Evolutionary conservation across 2,888 invertebrate species (phyloP), one percentile per base, ranked within the genome.

Genomic region (Cerastoderma edule): DNA sequence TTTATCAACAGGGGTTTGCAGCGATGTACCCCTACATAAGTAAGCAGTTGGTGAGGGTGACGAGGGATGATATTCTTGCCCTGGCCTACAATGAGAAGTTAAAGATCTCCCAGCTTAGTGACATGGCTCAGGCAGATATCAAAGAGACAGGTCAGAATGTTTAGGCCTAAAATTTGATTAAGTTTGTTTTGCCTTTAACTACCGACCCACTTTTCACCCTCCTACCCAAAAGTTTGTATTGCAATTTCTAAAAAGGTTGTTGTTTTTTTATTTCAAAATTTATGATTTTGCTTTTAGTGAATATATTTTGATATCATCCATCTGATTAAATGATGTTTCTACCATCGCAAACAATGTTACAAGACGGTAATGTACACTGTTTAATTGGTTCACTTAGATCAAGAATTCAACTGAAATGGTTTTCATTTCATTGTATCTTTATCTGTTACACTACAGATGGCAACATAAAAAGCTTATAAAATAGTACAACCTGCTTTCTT

Each of bases 1-100:
- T 13, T 33, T 50, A 27, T 44, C 70, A 35, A 3, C 70, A 81
- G 81, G 78, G 78, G 30, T 67, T 78, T 24, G 67, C 70, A 3
- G 60, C 60, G n/a, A 30, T 81, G 73, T 78, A 75, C 39, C 81
- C 81, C 6, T 78, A 73, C 46, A 64, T 81, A 13, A 50, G 66
- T 8, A 78, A 78, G 44, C 81, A 81, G 64, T 16, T 81, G 2
- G 78, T 81, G 30, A 67, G 67, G 24, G 67, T 81, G 4, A 70
- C 72, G 27, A 57, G 54, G 22, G 75, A 78, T n/a, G 81, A 81
- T 56, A 50, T 81, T 19, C 48, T 81, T 22, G 71, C 64, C 13
- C 71, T 81, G 64, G 75, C 78, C 22, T 68, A 78, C 63, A 67
- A 78, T 69, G 75, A 75, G 44, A 72, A 64, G 27, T 57, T 81